Conservation (phyloP, 2,888 invertebrate genomes). For the Myathropa florea region DNA sequence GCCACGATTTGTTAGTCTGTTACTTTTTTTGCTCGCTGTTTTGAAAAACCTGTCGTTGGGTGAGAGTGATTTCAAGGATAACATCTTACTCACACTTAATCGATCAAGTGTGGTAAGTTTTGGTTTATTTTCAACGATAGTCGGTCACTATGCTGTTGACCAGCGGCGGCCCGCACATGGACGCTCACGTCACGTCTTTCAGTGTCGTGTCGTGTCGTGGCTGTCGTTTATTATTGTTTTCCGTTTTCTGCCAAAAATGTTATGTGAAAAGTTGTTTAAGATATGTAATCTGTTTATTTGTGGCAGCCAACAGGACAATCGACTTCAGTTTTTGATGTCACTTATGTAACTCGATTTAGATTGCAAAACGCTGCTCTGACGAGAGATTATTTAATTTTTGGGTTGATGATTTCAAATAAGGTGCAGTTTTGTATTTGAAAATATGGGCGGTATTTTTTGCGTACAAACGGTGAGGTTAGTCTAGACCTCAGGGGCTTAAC, state of each 20-base stretch:
- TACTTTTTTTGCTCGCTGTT: conserved; percentile 6
- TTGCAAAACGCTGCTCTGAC: not conserved
- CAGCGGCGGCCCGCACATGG: not conserved
- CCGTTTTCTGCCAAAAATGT: conserved; percentile 22
- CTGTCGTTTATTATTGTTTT: not conserved
- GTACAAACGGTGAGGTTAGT: too few relatives aligned
- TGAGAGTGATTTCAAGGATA: conserved; percentile 63
- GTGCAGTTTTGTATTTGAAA: not conserved
- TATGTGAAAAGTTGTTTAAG: conserved; percentile 28
- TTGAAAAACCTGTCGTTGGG: conserved; percentile 54
- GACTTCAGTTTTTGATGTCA: conserved; percentile 1
- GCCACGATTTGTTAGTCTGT: conserved; percentile 22
- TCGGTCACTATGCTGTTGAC: conserved; percentile 34
- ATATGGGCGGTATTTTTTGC: too few relatives aligned
- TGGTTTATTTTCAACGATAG: conserved; percentile 6
- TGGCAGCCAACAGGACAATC: conserved; percentile 48
- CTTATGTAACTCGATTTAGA: conserved; percentile 19
- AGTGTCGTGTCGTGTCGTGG: not conserved
- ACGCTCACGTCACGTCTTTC: conserved; percentile 9
- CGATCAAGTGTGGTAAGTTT: conserved; percentile 39
- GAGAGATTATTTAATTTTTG: conserved; percentile 10
- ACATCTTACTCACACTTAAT: conserved; percentile 50
- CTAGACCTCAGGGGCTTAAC: too few relatives aligned
- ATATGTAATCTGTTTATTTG: not conserved
- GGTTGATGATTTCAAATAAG: not conserved